Conservation (phyloP, 1,140 invertebrate species). For the Drosophila micromelanica region DNA sequence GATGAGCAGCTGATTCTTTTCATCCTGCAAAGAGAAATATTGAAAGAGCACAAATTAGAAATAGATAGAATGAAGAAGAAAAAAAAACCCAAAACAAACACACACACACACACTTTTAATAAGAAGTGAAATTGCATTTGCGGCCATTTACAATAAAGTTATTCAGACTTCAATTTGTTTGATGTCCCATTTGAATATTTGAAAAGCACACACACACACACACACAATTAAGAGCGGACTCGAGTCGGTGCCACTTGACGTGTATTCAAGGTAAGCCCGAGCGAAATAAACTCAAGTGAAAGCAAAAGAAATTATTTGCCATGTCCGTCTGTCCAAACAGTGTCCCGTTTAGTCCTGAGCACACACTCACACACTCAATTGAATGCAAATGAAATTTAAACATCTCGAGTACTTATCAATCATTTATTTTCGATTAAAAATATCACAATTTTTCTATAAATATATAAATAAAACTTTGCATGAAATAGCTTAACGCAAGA, state of each 20-base stretch:
- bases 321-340: background rate
- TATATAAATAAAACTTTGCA: no score
- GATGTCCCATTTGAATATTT: conserved; percentile 27
- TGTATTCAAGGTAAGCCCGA: conserved; percentile 29
- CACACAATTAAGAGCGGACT: conserved; percentile 8
- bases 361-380: conserved; percentile 9
- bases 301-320: conserved; percentile 39
- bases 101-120: background rate
- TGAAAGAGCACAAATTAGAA: conserved; percentile 13
- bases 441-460: background rate
- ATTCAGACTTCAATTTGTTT: conserved; percentile 15
- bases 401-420: background rate
- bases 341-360: conserved; percentile 1
- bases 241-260: background rate
- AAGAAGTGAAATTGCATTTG: conserved; percentile 7
- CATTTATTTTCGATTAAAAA: conserved; percentile 10
- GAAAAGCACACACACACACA: background rate
- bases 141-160: background rate
- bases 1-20: conserved; percentile 92
- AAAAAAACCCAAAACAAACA: background rate
- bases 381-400: conserved; percentile 23
- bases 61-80: background rate
- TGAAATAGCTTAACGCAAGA: no score
- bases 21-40: conserved; percentile 87
- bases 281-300: conserved; percentile 28